Evolutionary conservation across 1,140 invertebrate species (phyloP).

Genomic region (Drosophila obscura): DNA sequence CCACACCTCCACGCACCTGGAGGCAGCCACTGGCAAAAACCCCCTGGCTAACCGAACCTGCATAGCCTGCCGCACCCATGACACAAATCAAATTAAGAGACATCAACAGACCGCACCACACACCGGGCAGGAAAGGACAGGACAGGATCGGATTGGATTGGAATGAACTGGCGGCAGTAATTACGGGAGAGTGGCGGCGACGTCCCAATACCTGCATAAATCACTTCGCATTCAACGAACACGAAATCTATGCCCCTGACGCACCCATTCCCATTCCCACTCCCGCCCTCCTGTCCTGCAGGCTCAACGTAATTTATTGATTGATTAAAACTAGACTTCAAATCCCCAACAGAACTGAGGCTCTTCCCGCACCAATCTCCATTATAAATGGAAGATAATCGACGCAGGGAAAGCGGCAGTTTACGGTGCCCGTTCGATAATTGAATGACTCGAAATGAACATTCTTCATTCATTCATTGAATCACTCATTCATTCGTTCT

Average conservation of each 20-base stretch:
- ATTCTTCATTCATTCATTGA: neutral
- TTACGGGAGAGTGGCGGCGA: conserved; percentile 46
- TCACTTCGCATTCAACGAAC: conserved; percentile 59
- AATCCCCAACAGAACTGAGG: conserved; percentile 32
- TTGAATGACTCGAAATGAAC: conserved; percentile 15
- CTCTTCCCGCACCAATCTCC: conserved; percentile 6
- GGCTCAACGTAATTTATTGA: conserved; percentile 50
- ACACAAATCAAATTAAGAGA: conserved; percentile 60
- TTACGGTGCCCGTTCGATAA: conserved; percentile 8
- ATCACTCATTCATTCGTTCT: neutral
- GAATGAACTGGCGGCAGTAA: conserved; percentile 43
- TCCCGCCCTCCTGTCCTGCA: neutral
- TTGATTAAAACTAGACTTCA: conserved; percentile 63
- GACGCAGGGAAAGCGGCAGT: conserved; percentile 5
- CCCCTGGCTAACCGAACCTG: conserved; percentile 34
- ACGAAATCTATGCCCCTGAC: conserved; percentile 61
- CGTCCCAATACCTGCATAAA: conserved; percentile 54
- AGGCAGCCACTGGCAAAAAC: neutral
- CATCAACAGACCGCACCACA: conserved; percentile 38
- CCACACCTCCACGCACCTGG: conserved; percentile 21
- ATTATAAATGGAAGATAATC: conserved; percentile 50
- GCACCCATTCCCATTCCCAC: conserved; percentile 26
- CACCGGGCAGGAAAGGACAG: conserved; percentile 11
- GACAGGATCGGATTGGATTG: conserved; percentile 2
- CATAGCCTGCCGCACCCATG: conserved; percentile 50